These are phyloP conservation scores for Hesperophylax magnus DNA, from an alignment of 1,140 invertebrate species.

Conservation along the genomic window DNA sequence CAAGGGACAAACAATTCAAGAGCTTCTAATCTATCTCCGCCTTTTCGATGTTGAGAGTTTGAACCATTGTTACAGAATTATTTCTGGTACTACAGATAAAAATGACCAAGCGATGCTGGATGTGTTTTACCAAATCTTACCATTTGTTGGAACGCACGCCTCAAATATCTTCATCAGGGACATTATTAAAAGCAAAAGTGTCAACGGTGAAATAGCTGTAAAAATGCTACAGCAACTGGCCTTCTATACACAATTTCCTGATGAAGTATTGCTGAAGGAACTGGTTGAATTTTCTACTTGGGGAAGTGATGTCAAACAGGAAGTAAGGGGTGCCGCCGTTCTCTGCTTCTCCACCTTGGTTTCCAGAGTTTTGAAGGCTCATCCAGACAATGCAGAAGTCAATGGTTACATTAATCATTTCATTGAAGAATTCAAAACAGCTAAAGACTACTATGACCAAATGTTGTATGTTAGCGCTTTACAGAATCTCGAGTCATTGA, in stretches of 20 bases:
- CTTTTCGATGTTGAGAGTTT: conserved; percentile 61
- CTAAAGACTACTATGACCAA: conserved; percentile 50
- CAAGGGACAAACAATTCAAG: conserved; percentile 62
- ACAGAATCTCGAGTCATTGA: conserved; percentile 57
- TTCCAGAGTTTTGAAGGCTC: conserved; percentile 60
- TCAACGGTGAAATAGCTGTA: conserved; percentile 58
- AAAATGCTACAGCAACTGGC: conserved; percentile 63
- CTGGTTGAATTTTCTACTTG: conserved; percentile 61
- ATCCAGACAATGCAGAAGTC: conserved; percentile 41
- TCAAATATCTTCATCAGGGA: conserved; percentile 62
- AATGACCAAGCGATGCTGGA: conserved; percentile 52
- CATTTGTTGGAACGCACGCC: conserved; percentile 64
- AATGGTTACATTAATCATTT: conserved; percentile 48
- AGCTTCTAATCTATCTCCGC: conserved; percentile 60
- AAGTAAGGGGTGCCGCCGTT: conserved; percentile 61
- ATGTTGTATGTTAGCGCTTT: conserved; percentile 57
- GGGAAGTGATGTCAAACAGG: conserved; percentile 40
- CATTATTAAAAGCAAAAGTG: conserved; percentile 59
- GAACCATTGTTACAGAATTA: conserved; percentile 57
- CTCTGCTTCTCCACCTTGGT: conserved; percentile 64
- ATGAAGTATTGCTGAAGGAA: conserved; percentile 61
- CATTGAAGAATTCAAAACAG: conserved; percentile 55
- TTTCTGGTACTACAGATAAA: conserved; percentile 22
- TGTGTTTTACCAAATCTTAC: conserved; percentile 64
- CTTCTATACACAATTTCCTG: conserved; percentile 61